Conservation (phyloP, 2,797 vertebrate species). For the Poecilia picta region DNA sequence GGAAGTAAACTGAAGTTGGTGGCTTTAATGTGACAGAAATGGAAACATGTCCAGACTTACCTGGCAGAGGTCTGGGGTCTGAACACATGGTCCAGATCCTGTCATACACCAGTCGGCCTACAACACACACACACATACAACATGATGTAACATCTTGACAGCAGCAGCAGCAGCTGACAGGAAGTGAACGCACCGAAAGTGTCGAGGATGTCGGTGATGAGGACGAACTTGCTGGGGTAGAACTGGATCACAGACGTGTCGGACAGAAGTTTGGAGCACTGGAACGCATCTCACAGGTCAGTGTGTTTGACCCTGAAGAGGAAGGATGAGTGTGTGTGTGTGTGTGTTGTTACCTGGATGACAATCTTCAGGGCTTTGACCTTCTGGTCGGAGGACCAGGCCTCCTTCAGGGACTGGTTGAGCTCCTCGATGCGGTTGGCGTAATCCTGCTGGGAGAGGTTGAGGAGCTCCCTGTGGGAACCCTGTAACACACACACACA, state of each 20-base stretch:
- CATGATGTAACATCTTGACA: not conserved
- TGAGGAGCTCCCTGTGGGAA: slow-evolving; percentile 94
- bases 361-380: slow-evolving; percentile 99
- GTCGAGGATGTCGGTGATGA: slow-evolving; percentile 97
- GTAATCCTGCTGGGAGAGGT: slow-evolving; percentile 98
- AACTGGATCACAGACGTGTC: slow-evolving; percentile 98
- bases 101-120: slow-evolving; percentile 95
- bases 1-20: not conserved
- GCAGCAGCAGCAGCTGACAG: not conserved
- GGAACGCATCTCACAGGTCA: slow-evolving; percentile 31
- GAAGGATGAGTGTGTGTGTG: not conserved
- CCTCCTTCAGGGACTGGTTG: slow-evolving; percentile 96
- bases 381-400: slow-evolving; percentile 98
- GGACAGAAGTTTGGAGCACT: slow-evolving; percentile 98
- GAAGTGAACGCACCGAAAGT: slow-evolving; percentile 88
- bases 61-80: slow-evolving; percentile 82
- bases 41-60: slow-evolving; percentile 64
- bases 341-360: slow-evolving; percentile 86
- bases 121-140: slow-evolving; percentile 5
- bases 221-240: slow-evolving; percentile 99
- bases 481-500: slow-evolving; percentile 78
- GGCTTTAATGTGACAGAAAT: not conserved
- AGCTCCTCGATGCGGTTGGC: slow-evolving; percentile 95
- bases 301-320: not conserved
- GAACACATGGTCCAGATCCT: slow-evolving; percentile 94